A percentile compares a stretch with the other conserved stretches of the same genome.
Evolutionary conservation across 2,113 vertebrate species (phyloP).

Genomic region (Heterochromis multidens): DNA sequence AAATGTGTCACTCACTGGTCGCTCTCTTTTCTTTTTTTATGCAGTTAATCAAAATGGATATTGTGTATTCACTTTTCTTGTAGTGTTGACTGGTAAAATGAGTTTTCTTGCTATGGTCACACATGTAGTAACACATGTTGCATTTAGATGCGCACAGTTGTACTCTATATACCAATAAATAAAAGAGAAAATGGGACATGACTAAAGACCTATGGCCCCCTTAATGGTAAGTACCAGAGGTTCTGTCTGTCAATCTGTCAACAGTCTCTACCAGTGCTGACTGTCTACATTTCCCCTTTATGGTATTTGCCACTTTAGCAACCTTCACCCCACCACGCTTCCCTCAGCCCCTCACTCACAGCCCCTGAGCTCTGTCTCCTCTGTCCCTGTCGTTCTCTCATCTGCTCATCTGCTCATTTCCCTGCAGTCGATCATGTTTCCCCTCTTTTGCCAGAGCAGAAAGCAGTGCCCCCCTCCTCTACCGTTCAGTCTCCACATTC

Average conservation of each 20-base stretch:
- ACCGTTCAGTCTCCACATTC: background rate
- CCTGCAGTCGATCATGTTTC: constrained; percentile 56
- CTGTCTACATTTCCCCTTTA: constrained; percentile 51
- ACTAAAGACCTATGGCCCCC: constrained; percentile 21
- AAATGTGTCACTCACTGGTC: background rate
- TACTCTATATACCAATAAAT: constrained; percentile 32
- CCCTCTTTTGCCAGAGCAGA: constrained; percentile 23
- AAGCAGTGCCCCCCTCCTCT: background rate
- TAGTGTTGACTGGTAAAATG: background rate
- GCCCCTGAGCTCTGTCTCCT: constrained; percentile 21
- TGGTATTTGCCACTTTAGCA: constrained; percentile 50
- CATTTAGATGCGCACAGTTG: background rate
- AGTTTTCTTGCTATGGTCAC: background rate
- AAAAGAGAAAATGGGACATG: constrained; percentile 21
- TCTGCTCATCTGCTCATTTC: constrained; percentile 48
- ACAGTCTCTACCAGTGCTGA: constrained; percentile 38
- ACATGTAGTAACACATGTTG: background rate
- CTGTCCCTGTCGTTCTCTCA: constrained; percentile 44
- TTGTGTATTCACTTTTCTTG: background rate
- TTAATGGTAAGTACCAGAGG: constrained; percentile 56
- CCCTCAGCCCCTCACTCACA: constrained; percentile 16
- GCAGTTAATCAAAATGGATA: background rate
- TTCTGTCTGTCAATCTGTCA: constrained; percentile 69
- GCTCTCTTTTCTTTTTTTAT: background rate
- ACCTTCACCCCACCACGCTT: background rate